Evolutionary conservation across 2,888 invertebrate genomes (phyloP).

Genomic region (Caradrina kadenii): DNA sequence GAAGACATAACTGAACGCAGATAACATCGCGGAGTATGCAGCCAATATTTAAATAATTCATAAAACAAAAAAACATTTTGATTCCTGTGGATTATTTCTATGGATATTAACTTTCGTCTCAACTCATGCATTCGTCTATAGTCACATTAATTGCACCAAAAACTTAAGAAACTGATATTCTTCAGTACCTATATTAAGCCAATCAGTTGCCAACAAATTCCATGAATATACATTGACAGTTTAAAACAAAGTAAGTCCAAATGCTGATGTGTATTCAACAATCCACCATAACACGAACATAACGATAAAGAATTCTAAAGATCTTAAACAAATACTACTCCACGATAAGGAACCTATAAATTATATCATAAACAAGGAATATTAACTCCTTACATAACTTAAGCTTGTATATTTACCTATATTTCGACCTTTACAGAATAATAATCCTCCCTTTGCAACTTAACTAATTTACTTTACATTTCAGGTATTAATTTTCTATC

Average conservation of each 20-base stretch:
- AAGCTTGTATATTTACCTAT: constrained; percentile 35
- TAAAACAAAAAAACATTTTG: no score
- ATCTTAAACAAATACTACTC: neutral
- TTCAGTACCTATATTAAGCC: no score
- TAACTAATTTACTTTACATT: constrained; percentile 54
- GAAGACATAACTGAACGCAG: no score
- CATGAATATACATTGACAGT: no score
- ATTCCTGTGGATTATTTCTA: no score
- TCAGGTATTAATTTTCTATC: constrained; percentile 30
- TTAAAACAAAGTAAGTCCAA: no score
- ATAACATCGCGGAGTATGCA: no score
- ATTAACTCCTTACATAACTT: constrained; percentile 18
- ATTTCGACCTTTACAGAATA: constrained; percentile 39
- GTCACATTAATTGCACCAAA: no score
- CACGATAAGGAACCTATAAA: constrained; percentile 12
- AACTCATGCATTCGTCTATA: no score
- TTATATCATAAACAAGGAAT: constrained; percentile 32
- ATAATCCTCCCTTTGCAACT: constrained; percentile 43
- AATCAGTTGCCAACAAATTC: no score
- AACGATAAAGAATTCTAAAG: constrained; percentile 1
- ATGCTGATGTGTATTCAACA: neutral
- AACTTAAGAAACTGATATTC: neutral
- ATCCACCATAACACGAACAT: neutral
- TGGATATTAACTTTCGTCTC: no score
- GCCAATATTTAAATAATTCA: no score